These are phyloP conservation scores for Ridgeia piscesae DNA, from an alignment of 1,140 invertebrate genomes.

Conservation along the genomic window DNA sequence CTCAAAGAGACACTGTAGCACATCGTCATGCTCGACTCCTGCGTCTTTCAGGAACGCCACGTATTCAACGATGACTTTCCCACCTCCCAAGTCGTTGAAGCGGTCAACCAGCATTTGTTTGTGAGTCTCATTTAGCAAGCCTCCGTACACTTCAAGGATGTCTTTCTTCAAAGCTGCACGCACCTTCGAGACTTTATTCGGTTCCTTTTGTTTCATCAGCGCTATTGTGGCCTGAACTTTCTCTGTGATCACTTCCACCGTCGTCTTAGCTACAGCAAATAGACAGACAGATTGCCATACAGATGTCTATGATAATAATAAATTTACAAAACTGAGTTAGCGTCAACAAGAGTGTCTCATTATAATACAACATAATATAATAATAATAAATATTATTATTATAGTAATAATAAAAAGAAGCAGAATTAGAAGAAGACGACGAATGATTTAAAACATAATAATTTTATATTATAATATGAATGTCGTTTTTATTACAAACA, in stretches of 20 bases:
- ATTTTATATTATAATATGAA: too few species aligned
- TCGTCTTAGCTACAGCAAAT: background rate
- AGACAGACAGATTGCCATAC: too few species aligned
- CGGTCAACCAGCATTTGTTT: background rate
- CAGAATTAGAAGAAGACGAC: too few species aligned
- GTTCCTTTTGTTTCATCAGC: background rate
- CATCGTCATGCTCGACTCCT: background rate
- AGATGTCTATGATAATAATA: too few species aligned
- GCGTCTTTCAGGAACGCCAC: background rate
- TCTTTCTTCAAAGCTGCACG: background rate
- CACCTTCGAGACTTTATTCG: background rate
- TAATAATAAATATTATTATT: too few species aligned
- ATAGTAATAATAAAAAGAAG: too few species aligned
- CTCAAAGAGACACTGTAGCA: background rate
- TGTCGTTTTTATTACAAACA: too few species aligned
- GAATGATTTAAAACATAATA: too few species aligned
- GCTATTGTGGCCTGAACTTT: background rate
- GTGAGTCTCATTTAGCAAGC: background rate
- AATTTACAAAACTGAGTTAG: too few species aligned
- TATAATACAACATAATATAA: too few species aligned
- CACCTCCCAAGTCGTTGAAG: background rate
- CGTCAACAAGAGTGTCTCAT: too few species aligned
- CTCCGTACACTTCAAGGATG: background rate
- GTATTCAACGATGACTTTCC: background rate
- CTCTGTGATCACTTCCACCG: background rate